phyloP scores from a whole-genome alignment of 2,888 invertebrate species.

The Noctua janthe region DNA sequence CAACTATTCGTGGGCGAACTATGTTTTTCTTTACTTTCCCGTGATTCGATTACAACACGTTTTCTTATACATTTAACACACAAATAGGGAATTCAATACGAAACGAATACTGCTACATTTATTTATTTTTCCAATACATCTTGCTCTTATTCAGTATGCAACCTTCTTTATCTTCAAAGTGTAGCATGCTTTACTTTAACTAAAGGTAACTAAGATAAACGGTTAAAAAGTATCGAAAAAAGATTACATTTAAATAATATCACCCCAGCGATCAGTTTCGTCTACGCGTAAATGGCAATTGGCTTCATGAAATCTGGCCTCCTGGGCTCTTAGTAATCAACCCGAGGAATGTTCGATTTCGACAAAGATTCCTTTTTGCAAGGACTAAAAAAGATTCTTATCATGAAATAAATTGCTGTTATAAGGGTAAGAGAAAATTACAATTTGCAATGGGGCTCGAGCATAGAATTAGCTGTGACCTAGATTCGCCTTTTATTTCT shows the following conservation, averaged over 20 bases:
- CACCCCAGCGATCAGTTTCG: conserved; percentile 89
- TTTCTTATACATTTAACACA: conserved; percentile 61
- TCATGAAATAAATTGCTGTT: conserved; percentile 85
- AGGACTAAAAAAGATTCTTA: conserved; percentile 88
- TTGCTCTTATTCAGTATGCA: conserved; percentile 30
- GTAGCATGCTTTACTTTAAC: conserved; percentile 66
- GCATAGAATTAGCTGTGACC: conserved; percentile 81
- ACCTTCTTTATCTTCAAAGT: conserved; percentile 22
- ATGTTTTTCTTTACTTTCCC: conserved; percentile 59
- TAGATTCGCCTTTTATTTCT: conserved; percentile 67
- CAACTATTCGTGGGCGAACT: conserved; percentile 53
- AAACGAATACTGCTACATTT: conserved; percentile 26
- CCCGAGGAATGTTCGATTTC: conserved; percentile 85
- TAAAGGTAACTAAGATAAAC: conserved; percentile 72
- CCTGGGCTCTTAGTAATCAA: conserved; percentile 88
- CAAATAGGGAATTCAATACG: conserved; percentile 42
- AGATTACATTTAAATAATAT: conserved; percentile 90
- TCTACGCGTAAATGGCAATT: conserved; percentile 86
- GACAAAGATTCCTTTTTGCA: conserved; percentile 85
- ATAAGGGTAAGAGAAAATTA: conserved; percentile 85
- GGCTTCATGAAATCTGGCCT: conserved; percentile 87
- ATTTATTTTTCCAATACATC: conserved; percentile 22
- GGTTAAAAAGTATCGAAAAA: conserved; percentile 88
- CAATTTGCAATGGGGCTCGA: conserved; percentile 85
- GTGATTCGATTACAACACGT: conserved; percentile 63